phyloP scores from a whole-genome alignment of 2,888 invertebrate species.

The Osmoderma eremita region DNA sequence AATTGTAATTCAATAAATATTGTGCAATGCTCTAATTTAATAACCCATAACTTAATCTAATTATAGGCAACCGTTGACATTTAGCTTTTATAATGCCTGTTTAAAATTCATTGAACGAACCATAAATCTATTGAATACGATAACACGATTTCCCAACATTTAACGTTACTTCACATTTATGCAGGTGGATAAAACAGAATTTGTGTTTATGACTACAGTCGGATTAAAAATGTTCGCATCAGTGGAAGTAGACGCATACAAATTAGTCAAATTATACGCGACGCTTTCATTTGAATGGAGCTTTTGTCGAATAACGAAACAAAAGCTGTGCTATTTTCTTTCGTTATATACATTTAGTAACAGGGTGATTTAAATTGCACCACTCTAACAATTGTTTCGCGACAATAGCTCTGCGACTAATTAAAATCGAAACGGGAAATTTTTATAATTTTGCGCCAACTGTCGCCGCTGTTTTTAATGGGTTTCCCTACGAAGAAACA shows the following conservation, averaged over 20 bases:
- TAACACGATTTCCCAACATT: background rate
- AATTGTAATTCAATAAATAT: too few species aligned
- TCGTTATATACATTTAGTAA: background rate
- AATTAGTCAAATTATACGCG: slow-evolving; percentile 11
- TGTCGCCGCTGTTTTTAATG: too few species aligned
- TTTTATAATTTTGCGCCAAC: too few species aligned
- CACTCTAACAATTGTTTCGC: background rate
- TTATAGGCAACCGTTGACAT: too few species aligned
- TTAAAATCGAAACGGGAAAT: too few species aligned
- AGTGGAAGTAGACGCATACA: background rate
- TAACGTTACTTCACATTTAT: background rate
- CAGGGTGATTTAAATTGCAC: background rate
- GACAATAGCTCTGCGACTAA: too few species aligned
- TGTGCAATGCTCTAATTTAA: too few species aligned
- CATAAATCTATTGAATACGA: background rate
- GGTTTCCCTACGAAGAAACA: too few species aligned
- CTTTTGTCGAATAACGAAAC: background rate
- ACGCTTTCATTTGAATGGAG: background rate
- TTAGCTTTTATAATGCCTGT: too few species aligned
- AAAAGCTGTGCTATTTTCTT: background rate
- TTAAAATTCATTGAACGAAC: too few species aligned
- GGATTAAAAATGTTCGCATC: slow-evolving; percentile 23
- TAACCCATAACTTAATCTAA: too few species aligned
- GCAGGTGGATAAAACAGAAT: slow-evolving; percentile 4
- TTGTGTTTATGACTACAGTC: slow-evolving; percentile 16